These are phyloP conservation scores for Lordiphosa clarofinis DNA, from an alignment of 1,140 invertebrate genomes.

Conservation along the genomic window DNA sequence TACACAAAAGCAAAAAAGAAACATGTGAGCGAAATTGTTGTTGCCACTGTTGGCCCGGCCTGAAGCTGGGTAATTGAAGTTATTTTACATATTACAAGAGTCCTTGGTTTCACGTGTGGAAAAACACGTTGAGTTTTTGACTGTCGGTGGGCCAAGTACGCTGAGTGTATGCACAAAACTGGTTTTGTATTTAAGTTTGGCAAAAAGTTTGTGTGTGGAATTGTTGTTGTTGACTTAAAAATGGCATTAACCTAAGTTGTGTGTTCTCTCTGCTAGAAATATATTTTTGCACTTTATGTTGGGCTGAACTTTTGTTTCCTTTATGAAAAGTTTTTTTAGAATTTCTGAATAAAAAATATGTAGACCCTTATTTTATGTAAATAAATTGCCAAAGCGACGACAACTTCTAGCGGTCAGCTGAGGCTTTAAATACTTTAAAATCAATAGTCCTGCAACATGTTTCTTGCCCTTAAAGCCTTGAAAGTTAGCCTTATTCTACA, in stretches of 20 bases:
- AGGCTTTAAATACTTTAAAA: too few relatives aligned
- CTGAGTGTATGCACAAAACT: slow-evolving; percentile 20
- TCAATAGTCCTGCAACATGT: too few relatives aligned
- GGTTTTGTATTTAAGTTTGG: slow-evolving; percentile 13
- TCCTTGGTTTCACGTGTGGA: slow-evolving; percentile 26
- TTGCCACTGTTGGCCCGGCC: slow-evolving; percentile 17
- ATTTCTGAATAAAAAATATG: too few relatives aligned
- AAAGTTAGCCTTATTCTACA: too few relatives aligned
- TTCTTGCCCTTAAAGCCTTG: too few relatives aligned
- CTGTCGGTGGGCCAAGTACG: slow-evolving; percentile 19
- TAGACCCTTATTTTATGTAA: too few relatives aligned
- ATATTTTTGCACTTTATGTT: slow-evolving; percentile 1
- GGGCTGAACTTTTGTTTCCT: slow-evolving; percentile 4
- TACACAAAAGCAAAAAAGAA: slow-evolving; percentile 2
- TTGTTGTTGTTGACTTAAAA: slow-evolving; percentile 23
- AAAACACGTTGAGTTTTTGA: slow-evolving; percentile 49
- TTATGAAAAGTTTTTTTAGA: not conserved
- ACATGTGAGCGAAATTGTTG: slow-evolving; percentile 1
- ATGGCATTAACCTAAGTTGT: slow-evolving; percentile 30
- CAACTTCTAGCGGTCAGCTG: too few relatives aligned
- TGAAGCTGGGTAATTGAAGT: slow-evolving; percentile 58
- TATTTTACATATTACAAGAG: slow-evolving; percentile 57
- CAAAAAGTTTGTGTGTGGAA: slow-evolving; percentile 35
- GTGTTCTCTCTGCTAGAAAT: slow-evolving; percentile 11
- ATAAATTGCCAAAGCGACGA: too few relatives aligned